These are phyloP conservation scores for Xestia sexstrigata DNA, from an alignment of 2,888 invertebrate genomes.

Conservation along the genomic window DNA sequence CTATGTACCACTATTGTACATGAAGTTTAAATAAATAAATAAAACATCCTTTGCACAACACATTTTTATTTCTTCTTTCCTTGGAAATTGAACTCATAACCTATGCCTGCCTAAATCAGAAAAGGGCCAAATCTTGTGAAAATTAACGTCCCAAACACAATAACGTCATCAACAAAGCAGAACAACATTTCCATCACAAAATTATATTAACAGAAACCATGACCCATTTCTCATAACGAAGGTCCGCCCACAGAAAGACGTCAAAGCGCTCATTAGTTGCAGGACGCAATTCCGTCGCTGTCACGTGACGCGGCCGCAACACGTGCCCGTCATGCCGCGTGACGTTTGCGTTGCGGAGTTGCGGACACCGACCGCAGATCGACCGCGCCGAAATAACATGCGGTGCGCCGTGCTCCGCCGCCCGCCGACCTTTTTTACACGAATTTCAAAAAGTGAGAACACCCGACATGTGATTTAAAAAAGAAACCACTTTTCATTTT, in stretches of 20 bases:
- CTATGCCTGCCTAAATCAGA: background rate
- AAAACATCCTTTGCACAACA: background rate
- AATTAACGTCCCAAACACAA: conserved; percentile 28
- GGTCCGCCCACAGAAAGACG: conserved; percentile 69
- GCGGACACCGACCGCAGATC: conserved; percentile 70
- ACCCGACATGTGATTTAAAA: conserved; percentile 37
- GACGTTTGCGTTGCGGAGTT: conserved; percentile 66
- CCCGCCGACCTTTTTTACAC: conserved; percentile 30
- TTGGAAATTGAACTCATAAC: background rate
- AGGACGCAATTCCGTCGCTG: conserved; percentile 76
- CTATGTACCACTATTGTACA: too few species aligned
- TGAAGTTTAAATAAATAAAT: too few species aligned
- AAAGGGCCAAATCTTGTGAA: conserved; percentile 1
- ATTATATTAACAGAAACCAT: conserved; percentile 67
- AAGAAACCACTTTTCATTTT: conserved; percentile 27
- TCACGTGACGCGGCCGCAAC: conserved; percentile 72
- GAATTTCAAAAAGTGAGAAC: conserved; percentile 34
- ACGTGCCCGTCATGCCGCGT: conserved; percentile 70
- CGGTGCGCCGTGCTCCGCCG: conserved; percentile 54
- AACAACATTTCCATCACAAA: conserved; percentile 52
- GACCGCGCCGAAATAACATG: conserved; percentile 70
- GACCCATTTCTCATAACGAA: conserved; percentile 72
- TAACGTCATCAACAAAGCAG: conserved; percentile 34
- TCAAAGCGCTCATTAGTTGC: conserved; percentile 70
- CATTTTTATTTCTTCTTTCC: background rate